Conservation (phyloP, 2,888 invertebrate genomes). For the Metalampra italica region DNA sequence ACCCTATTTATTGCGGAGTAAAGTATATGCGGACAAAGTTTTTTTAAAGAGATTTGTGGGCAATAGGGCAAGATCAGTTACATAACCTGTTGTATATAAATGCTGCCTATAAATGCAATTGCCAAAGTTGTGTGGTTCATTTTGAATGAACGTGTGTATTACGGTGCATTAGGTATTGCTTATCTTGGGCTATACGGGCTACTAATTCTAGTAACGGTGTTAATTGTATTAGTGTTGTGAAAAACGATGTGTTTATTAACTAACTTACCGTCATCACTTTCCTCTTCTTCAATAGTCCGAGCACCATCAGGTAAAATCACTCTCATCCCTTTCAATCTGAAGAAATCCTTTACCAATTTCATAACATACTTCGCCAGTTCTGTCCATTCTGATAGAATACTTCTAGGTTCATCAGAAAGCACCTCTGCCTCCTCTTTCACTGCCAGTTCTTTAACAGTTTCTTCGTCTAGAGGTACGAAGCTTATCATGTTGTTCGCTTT, state of each 20-base stretch:
- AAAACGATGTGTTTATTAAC: no score
- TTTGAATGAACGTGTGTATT: no score
- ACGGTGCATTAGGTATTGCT: no score
- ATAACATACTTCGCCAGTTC: slow-evolving; percentile 64
- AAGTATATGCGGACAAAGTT: not conserved
- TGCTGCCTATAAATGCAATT: no score
- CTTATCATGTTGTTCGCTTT: slow-evolving; percentile 55
- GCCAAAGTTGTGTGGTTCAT: no score
- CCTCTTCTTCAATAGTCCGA: slow-evolving; percentile 57
- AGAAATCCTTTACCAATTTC: slow-evolving; percentile 61
- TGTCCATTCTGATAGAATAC: slow-evolving; percentile 66
- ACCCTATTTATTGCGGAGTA: slow-evolving; percentile 11
- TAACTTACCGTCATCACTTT: slow-evolving; percentile 29
- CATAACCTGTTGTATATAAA: no score
- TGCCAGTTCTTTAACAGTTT: slow-evolving; percentile 41
- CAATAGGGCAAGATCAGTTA: no score
- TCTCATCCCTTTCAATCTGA: slow-evolving; percentile 61
- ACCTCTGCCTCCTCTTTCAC: slow-evolving; percentile 36
- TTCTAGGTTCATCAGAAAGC: slow-evolving; percentile 40
- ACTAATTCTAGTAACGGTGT: no score
- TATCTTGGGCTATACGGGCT: no score
- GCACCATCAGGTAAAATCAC: slow-evolving; percentile 67
- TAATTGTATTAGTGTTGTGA: no score
- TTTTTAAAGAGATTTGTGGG: no score
- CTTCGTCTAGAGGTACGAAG: slow-evolving; percentile 58